Base-by-base conservation (phyloP, 2,113 vertebrate species). In the Indicator indicator region DNA sequence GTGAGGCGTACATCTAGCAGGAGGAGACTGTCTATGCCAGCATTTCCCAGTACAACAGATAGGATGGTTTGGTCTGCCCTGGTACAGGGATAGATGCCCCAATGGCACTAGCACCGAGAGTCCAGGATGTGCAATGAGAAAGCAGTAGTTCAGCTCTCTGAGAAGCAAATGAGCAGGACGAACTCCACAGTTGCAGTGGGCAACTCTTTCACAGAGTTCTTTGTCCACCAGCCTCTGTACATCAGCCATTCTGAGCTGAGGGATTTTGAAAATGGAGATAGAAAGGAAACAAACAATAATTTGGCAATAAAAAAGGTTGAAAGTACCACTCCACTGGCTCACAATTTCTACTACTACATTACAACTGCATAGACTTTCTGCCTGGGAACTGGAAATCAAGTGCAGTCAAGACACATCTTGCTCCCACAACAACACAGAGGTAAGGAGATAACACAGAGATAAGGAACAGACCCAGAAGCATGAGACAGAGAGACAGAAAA, bases 371-470 rank as follows among this genome's bases (percentile, higher is more conserved):
- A 3, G 80, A 32, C 33, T 56, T 80, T 83, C 86, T 90, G 76
- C 32, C 65, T 78, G 58, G 40, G 54, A 94, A 84, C 21, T 78
- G 48, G 40, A 88, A 93, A 80, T 32, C 76, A 79, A 72, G 36
- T 0, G 2, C 44, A 65, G 17, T 6, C 48, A 80, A 67, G 69
- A 71, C 18, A 68, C 0, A 1, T 52, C 44, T 69, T 74, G 44
- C 42, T 80, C 13, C 21, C 10, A 27, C 32, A 60, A 1, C 24
- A 75, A 48, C 12, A 15, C 26, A 77, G 73, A 42, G 73, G 76
- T 56, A 83, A 80, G 55, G 36, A 55, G 74, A 32, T 33, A 93
- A 68, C 21, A 63, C 24, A 4, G 46, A 84, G 54, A 85, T 69
- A 86, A 77, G 9, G 59, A 88, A 59, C 1, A 71, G 73, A 77